Conservation (phyloP, 2,113 vertebrate genomes). For the Eudyptes chrysolophus region DNA sequence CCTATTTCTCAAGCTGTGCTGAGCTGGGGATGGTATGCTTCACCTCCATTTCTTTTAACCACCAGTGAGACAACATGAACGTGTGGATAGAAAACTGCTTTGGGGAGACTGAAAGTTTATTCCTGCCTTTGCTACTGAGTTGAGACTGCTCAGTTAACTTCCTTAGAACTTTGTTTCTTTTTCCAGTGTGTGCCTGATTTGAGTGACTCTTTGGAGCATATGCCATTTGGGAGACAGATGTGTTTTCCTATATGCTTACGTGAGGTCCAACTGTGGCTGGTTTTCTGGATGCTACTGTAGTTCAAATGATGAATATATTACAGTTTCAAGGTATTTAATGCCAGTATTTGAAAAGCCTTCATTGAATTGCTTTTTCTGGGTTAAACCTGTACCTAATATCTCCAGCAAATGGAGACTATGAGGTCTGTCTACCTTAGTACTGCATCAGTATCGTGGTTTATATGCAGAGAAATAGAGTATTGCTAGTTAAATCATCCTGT, state of each 20-base stretch:
- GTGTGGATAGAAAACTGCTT: background rate
- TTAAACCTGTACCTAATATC: background rate
- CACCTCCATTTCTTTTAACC: background rate
- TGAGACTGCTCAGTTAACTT: background rate
- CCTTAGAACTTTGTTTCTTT: background rate
- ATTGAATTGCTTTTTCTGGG: background rate
- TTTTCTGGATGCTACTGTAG: background rate
- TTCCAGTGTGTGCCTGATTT: background rate
- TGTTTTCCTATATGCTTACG: background rate
- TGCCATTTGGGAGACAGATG: background rate
- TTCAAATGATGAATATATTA: background rate
- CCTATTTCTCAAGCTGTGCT: background rate
- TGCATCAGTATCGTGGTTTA: background rate
- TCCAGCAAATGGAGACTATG: background rate
- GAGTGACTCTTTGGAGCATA: background rate
- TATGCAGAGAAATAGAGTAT: background rate
- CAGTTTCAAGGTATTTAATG: background rate
- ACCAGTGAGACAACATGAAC: background rate
- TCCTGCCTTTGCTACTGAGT: background rate
- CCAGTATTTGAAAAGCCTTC: background rate
- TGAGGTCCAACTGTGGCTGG: rapidly evolving
- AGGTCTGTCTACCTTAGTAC: background rate
- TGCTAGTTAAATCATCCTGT: background rate
- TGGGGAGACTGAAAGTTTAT: background rate
- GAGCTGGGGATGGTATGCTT: background rate